Base-by-base conservation (phyloP, 2,888 invertebrate species). In the Calliphora vomitoria region DNA sequence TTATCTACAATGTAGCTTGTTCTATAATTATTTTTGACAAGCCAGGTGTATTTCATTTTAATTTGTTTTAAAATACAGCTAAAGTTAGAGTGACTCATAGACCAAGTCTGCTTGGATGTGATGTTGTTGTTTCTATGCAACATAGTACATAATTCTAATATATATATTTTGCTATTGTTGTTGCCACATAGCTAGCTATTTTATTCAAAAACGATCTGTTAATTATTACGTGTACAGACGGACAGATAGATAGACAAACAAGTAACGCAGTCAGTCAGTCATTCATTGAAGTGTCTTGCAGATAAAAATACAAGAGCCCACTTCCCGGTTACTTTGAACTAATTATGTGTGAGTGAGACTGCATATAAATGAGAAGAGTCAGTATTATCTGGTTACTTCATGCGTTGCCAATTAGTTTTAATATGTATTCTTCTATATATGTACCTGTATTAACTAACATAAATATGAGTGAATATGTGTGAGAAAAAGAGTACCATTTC, bases 401-500 rank as follows among this genome's bases (percentile, higher is more conserved):
- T 85, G 76, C 85, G 81, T 85, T 78, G 76, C 85, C 76, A 85
- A 85, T 85, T 85, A 85, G 55, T 78, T 78, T 72, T 72, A 44
- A 44, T 11, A 44, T 11, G 11, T 74, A 53, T 72, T 71, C n/a
- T 18, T 20, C n/a, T 18, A 18, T n/a, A n/a, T n/a, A n/a, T 10
- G 1, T 25, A 68, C 8, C 20, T 20, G 3, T 20, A 55, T 55
- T 55, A 55, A 20, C 55, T 55, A 55, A 20, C 55, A 55, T 55
- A 55, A 55, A 55, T 55, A 55, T 55, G 18, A 8, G 3, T 55
- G 20, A 10, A 55, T 10, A 15, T 55, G 20, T 55, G 20, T 8
- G 20, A 3, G 10, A 8, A 18, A 55, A 1, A 55, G 8, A 55
- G 55, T 55, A 55, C 15, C 44, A 25, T 47, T 25, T 25, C 44